These are phyloP conservation scores for Anhinga rufa DNA, from an alignment of 2,113 vertebrate genomes.

Conservation along the genomic window DNA sequence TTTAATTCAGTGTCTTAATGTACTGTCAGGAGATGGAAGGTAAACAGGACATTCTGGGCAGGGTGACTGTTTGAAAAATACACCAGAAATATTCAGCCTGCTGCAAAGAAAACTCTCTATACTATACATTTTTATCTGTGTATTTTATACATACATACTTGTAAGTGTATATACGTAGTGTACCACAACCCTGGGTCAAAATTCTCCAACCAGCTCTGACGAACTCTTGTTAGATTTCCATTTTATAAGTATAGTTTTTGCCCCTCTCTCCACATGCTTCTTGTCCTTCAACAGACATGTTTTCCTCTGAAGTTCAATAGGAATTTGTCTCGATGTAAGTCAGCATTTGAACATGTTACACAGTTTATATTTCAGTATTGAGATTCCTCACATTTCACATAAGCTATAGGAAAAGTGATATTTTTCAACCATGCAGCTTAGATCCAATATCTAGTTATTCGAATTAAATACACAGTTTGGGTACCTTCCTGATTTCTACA, in stretches of 20 bases:
- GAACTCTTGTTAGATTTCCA: background rate
- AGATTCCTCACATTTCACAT: background rate
- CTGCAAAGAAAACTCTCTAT: background rate
- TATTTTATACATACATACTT: background rate
- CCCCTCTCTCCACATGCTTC: background rate
- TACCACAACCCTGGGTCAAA: background rate
- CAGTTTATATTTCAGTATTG: background rate
- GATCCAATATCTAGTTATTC: background rate
- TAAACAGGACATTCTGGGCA: background rate
- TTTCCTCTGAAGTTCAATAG: background rate
- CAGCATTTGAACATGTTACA: background rate
- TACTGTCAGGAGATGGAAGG: background rate
- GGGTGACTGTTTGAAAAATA: background rate
- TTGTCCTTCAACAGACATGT: background rate
- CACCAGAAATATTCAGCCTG: background rate
- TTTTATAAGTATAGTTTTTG: background rate
- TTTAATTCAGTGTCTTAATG: background rate
- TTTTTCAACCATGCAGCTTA: background rate
- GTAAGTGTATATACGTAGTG: accelerated
- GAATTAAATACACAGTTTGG: background rate
- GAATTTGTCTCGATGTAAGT: background rate
- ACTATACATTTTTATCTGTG: background rate
- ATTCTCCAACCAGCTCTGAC: background rate
- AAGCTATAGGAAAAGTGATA: background rate
- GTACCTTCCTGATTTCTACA: background rate